Base-by-base conservation (phyloP, 1,140 invertebrate genomes). In the Campoletis sonorensis region DNA sequence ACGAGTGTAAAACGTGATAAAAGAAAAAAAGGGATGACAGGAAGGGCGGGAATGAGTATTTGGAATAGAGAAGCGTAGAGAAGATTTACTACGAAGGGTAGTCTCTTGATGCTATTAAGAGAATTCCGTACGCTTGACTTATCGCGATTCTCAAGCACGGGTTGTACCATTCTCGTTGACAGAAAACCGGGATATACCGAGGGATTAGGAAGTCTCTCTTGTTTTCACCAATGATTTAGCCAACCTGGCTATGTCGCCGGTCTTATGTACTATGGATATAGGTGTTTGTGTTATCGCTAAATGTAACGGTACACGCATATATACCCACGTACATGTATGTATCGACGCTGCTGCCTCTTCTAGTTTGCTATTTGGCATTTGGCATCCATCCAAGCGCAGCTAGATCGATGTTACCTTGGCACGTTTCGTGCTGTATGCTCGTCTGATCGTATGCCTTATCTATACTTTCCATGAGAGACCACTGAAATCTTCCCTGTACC, bases 391-490 rank as follows among this genome's bases (percentile, higher is more conserved):
- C 88, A 89, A 89, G 82, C 84, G 83, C 85, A 86, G 84, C 82
- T 85, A 85, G 83, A 89, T 87, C 86, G 84, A 88, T 88, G 84
- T 83, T 87, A 83, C 84, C 84, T 89, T 87, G 85, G 82, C 86
- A 84, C 84, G 81, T 82, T 80, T 71, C 30, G 30, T 30, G 54
- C 67, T 61, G 26, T 33, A 81, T 45, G 61, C 75, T 79, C 16
- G 26, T 26, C 26, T 27, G 30, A 27, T 40, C 54, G 23, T 27
- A 82, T 76, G 49, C 81, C 79, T 84, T 83, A 80, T 81, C 67
- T 79, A 67, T 82, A 82, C 16, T 67, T 23, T 8, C 16, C 70
- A 64, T 7, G 37, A 64, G 71, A 81, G 71, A 68, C 33, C 40
- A 30, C 64, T 18, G 23, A 78, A 67, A 61, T 71, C 79, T 67